Evolutionary conservation across 2,888 invertebrate genomes (phyloP).

Genomic region (Caenorhabditis sp.): DNA sequence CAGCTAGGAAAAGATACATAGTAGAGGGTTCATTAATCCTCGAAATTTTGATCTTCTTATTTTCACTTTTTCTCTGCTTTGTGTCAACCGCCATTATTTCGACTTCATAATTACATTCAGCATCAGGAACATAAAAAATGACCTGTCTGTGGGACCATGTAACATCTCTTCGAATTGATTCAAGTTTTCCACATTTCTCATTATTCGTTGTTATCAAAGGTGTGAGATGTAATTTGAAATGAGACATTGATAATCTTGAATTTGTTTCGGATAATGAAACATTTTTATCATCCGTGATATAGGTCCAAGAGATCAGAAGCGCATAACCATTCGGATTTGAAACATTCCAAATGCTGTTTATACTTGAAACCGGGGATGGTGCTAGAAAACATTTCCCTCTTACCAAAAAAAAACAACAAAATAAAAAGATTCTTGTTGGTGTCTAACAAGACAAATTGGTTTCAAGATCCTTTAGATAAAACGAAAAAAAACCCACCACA

Average conservation of each 20-base stretch:
- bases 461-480: slow-evolving; percentile 10
- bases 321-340: slow-evolving; percentile 27
- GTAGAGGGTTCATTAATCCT: slow-evolving; percentile 22
- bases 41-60: slow-evolving; percentile 32
- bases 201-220: slow-evolving; percentile 30
- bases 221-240: slow-evolving; percentile 38
- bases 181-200: slow-evolving; percentile 35
- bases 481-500: slow-evolving; percentile 41
- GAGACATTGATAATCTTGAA: slow-evolving; percentile 34
- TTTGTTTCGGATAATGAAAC: not conserved
- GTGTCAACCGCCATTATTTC: slow-evolving; percentile 46
- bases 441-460: slow-evolving; percentile 30
- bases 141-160: slow-evolving; percentile 49
- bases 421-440: slow-evolving; percentile 3
- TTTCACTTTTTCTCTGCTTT: slow-evolving; percentile 39
- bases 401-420: no score
- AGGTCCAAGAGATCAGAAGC: slow-evolving; percentile 39
- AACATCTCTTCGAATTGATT: slow-evolving; percentile 39
- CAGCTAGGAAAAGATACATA: slow-evolving; percentile 24
- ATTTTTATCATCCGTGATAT: slow-evolving; percentile 14
- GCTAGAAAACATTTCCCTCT: slow-evolving; percentile 31
- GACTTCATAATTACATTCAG: slow-evolving; percentile 46
- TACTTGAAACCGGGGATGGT: slow-evolving; percentile 32
- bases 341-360: slow-evolving; percentile 41
- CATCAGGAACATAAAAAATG: slow-evolving; percentile 41